A percentile compares a stretch with the other conserved stretches of the same genome.
These are phyloP conservation scores for Argyresthia albistria DNA, from an alignment of 2,888 invertebrate genomes.

Conservation along the genomic window DNA sequence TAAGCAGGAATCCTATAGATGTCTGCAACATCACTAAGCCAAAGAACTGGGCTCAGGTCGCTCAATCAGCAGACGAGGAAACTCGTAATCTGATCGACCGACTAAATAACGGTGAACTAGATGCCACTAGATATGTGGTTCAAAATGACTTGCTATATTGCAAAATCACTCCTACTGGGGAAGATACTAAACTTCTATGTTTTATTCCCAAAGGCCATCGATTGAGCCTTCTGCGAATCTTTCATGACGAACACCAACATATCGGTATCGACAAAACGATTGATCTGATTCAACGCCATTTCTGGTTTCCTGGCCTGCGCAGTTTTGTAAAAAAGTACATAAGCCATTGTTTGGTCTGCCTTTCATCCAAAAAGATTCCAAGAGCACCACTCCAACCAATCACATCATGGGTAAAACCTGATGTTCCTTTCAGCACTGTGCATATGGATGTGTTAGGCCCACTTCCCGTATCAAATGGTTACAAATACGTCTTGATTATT, in stretches of 20 bases:
- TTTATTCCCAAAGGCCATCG: constrained; percentile 14
- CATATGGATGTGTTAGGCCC: constrained; percentile 3
- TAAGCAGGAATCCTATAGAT: constrained; percentile 18
- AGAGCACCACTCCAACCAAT: constrained; percentile 4
- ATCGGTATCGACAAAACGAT: constrained; percentile 14
- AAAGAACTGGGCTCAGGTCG: constrained; percentile 4
- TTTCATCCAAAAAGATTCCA: not conserved
- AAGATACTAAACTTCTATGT: constrained; percentile 3
- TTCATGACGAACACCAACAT: constrained; percentile 18
- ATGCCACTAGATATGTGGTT: constrained; percentile 1
- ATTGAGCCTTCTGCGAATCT: constrained; percentile 14
- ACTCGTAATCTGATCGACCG: not conserved
- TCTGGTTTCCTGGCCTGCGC: constrained; percentile 3
- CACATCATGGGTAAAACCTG: constrained; percentile 2
- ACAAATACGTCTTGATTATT: constrained; percentile 2
- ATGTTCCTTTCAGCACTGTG: constrained; percentile 1
- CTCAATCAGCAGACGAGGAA: constrained; percentile 5
- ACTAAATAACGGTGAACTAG: constrained; percentile 2
- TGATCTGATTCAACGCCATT: constrained; percentile 10
- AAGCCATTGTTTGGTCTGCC: constrained; percentile 10
- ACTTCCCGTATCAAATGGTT: constrained; percentile 2
- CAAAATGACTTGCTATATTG: constrained; percentile 7
- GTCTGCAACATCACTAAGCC: not conserved
- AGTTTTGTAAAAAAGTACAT: constrained; percentile 13
- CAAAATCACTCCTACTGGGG: constrained; percentile 4